Evolutionary conservation across 2,113 vertebrate genomes (phyloP).

Genomic region (Ibidorhyncha struthersii): DNA sequence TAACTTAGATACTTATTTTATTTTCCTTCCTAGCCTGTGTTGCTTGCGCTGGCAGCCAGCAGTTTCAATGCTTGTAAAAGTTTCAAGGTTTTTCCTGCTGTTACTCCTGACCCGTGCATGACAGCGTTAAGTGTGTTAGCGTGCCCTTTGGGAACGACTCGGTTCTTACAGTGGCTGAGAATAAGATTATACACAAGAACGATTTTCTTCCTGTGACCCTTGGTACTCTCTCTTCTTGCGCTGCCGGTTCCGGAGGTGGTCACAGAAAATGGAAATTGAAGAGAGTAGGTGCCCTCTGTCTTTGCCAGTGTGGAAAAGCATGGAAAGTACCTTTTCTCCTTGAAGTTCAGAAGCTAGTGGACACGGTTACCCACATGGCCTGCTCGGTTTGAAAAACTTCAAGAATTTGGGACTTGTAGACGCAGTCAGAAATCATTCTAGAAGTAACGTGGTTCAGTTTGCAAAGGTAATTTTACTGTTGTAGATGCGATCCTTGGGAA

Average conservation of each 20-base stretch:
- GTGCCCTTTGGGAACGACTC: neutral
- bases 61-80: neutral
- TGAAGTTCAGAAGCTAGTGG: neutral
- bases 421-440: neutral
- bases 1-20: rapidly evolving
- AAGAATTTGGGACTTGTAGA: neutral
- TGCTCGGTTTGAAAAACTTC: rapidly evolving
- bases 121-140: no score
- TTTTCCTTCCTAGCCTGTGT: rapidly evolving
- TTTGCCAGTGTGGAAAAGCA: neutral
- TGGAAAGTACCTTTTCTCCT: neutral
- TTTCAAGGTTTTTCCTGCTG: neutral
- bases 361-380: rapidly evolving
- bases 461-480: neutral
- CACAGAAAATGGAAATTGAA: neutral
- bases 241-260: neutral
- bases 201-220: neutral
- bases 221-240: rapidly evolving
- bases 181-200: neutral
- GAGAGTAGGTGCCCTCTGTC: neutral
- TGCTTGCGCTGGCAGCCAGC: neutral
- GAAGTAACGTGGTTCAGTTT: neutral
- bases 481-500: rapidly evolving
- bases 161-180: neutral
- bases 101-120: neutral